Evolutionary conservation across 2,113 vertebrate species (phyloP).

Genomic region (Dasyurus viverrinus): DNA sequence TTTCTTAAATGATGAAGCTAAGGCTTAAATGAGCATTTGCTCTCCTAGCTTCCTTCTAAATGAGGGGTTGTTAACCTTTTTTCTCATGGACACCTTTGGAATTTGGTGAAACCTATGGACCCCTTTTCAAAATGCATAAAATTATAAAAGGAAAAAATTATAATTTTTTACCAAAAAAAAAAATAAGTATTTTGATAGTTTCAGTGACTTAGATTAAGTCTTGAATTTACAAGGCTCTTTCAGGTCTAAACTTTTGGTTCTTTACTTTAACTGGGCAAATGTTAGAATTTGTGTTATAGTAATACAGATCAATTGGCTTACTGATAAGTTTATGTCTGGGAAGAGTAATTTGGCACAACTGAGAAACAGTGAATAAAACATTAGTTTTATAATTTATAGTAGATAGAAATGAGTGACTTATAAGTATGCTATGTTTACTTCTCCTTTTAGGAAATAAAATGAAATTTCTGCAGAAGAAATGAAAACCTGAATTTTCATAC

Average conservation of each 20-base stretch:
- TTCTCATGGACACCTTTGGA: background rate
- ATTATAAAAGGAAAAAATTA: background rate
- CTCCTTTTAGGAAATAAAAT: constrained; percentile 84
- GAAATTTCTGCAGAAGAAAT: constrained; percentile 86
- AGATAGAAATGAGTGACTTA: constrained; percentile 48
- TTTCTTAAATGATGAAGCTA: too few relatives aligned
- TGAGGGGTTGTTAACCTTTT: background rate
- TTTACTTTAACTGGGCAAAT: background rate
- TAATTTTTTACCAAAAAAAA: background rate
- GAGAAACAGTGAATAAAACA: too few relatives aligned
- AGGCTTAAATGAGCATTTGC: too few relatives aligned
- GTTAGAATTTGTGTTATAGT: background rate
- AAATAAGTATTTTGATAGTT: background rate
- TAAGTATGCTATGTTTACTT: constrained; percentile 17
- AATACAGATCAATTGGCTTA: constrained; percentile 21
- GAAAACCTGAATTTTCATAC: constrained; percentile 56
- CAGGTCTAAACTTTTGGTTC: constrained; percentile 22
- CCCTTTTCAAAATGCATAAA: background rate
- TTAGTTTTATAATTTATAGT: constrained; percentile 25
- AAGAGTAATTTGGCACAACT: background rate
- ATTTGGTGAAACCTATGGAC: background rate
- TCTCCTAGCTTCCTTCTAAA: background rate
- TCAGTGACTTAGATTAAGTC: background rate
- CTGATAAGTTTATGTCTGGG: background rate
- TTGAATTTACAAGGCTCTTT: background rate